Percentiles rank a stretch among this genome's conserved stretches.
phyloP scores from a whole-genome alignment of 2,113 vertebrate species.

The Promerops cafer region DNA sequence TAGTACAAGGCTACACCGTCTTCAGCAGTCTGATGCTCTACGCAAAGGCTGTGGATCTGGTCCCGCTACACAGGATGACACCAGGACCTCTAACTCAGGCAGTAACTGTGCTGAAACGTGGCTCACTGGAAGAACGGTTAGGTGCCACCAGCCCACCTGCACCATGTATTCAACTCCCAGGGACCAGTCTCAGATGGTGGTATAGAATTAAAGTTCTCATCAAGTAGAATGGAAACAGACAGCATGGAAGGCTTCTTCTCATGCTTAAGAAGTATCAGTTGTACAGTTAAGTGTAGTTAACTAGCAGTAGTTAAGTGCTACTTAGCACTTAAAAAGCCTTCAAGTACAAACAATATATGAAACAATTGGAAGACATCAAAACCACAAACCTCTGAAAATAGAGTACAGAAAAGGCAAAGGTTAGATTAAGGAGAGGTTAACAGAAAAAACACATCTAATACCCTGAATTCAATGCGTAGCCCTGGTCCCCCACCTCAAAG shows the following conservation, averaged over 20 bases:
- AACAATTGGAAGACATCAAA: neutral
- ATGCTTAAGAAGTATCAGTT: neutral
- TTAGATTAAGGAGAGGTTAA: neutral
- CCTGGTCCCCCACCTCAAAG: neutral
- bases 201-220: neutral
- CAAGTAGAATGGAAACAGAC: neutral
- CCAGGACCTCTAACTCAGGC: neutral
- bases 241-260: neutral
- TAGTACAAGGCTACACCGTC: fast-evolving
- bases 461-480: neutral
- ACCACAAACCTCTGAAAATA: neutral
- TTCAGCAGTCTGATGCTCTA: fast-evolving
- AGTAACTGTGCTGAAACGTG: neutral
- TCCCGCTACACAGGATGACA: fast-evolving
- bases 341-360: neutral
- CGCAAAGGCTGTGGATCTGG: neutral
- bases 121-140: neutral
- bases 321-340: neutral
- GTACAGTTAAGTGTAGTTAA: neutral
- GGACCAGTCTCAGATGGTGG: neutral
- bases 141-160: neutral
- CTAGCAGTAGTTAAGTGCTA: neutral
- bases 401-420: neutral
- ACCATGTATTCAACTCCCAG: neutral
- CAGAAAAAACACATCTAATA: neutral